A percentile compares a stretch with the other conserved stretches of the same genome.
Evolutionary conservation across 2,113 vertebrate species (phyloP).

Genomic region (Chionodraco myersi): DNA sequence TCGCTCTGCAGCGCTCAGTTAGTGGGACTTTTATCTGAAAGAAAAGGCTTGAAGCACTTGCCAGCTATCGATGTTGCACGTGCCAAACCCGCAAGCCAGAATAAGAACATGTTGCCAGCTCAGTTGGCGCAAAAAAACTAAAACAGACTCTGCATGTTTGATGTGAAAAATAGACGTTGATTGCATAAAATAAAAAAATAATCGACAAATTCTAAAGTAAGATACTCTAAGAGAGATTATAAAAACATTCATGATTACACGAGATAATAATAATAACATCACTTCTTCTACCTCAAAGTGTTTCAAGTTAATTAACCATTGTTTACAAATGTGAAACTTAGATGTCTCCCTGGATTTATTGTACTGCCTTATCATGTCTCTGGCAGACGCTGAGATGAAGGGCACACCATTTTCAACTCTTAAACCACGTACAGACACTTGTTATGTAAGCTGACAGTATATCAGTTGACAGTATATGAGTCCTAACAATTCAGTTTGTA

Average conservation of each 20-base stretch:
- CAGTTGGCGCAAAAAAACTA: not conserved
- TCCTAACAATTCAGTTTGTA: not conserved
- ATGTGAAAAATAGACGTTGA: not conserved
- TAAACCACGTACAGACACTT: not conserved
- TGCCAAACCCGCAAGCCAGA: slow-evolving; percentile 12
- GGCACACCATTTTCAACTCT: not conserved
- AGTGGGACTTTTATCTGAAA: slow-evolving; percentile 29
- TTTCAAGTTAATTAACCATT: not conserved
- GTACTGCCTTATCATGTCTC: not conserved
- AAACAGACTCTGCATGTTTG: not conserved
- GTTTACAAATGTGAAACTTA: not conserved
- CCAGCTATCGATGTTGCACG: not conserved
- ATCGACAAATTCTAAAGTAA: not conserved
- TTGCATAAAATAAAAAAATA: not conserved
- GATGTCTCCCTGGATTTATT: slow-evolving; percentile 7
- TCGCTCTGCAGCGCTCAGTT: slow-evolving; percentile 7
- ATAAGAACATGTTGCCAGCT: not conserved
- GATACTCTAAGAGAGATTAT: not conserved
- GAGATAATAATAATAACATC: not conserved
- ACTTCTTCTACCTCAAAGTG: not conserved
- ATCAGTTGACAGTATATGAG: slow-evolving; percentile 8
- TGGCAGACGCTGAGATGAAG: not conserved
- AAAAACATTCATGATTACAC: not conserved
- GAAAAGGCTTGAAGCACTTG: slow-evolving; percentile 7
- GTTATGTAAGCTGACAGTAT: not conserved